These are phyloP conservation scores for Oconnorella tubifera DNA, from an alignment of 2,888 invertebrate genomes.

Conservation along the genomic window DNA sequence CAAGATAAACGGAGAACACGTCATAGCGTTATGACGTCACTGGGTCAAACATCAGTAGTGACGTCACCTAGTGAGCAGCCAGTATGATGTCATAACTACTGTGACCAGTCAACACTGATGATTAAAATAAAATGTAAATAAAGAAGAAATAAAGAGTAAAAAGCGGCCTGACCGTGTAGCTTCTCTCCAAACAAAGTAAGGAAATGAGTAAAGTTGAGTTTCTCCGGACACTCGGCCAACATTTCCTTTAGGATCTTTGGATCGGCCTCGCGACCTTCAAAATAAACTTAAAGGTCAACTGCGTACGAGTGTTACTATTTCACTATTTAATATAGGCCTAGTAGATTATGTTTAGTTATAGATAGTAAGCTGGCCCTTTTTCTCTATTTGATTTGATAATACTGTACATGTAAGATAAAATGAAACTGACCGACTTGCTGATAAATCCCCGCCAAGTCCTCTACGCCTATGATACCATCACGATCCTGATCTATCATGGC, in stretches of 20 bases:
- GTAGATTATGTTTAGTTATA: too few species aligned
- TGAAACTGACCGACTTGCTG: constrained; percentile 59
- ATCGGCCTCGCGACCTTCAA: constrained; percentile 38
- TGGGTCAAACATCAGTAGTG: too few species aligned
- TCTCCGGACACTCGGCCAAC: constrained; percentile 55
- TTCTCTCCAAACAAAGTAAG: constrained; percentile 57
- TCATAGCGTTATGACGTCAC: too few species aligned
- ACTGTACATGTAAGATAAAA: too few species aligned
- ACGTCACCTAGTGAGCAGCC: not conserved
- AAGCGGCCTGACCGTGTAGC: constrained; percentile 49
- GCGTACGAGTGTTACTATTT: not conserved
- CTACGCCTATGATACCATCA: constrained; percentile 59
- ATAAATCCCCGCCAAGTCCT: constrained; percentile 60
- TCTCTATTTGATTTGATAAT: too few species aligned
- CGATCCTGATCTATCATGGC: constrained; percentile 62
- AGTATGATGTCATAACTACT: not conserved
- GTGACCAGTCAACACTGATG: not conserved
- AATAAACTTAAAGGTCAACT: constrained; percentile 17
- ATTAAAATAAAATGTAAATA: too few species aligned
- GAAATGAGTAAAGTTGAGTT: constrained; percentile 57
- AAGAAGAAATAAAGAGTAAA: not conserved
- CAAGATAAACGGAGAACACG: too few species aligned
- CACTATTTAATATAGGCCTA: not conserved
- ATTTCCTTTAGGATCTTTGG: constrained; percentile 49
- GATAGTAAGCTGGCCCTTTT: too few species aligned